phyloP scores from a whole-genome alignment of 2,113 vertebrate species.

The Anhinga rufa region DNA sequence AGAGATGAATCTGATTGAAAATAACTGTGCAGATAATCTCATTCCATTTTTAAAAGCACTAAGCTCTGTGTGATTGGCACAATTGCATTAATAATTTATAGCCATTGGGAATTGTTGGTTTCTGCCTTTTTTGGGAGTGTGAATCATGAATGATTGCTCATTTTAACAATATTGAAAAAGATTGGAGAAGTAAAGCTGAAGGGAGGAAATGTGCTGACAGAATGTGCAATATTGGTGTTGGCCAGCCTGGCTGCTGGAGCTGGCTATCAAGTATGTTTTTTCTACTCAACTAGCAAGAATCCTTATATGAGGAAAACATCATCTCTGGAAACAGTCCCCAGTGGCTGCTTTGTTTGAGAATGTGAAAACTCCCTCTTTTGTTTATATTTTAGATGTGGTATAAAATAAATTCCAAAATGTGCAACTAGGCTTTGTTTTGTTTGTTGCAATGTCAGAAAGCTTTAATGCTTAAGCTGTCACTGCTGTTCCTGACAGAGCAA shows the following conservation, averaged over 20 bases:
- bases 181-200: constrained; percentile 34
- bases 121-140: constrained; percentile 39
- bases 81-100: constrained; percentile 65
- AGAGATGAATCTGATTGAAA: constrained; percentile 41
- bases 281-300: not conserved
- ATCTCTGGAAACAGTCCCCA: not conserved
- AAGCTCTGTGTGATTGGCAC: constrained; percentile 51
- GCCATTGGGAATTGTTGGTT: constrained; percentile 55
- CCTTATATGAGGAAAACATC: not conserved
- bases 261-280: constrained; percentile 15
- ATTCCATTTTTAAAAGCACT: constrained; percentile 57
- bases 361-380: not conserved
- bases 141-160: constrained; percentile 59
- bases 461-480: not conserved
- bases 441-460: constrained; percentile 21
- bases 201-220: constrained; percentile 40
- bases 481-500: constrained; percentile 19
- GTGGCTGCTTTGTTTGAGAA: not conserved
- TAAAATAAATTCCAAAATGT: constrained; percentile 13
- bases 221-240: constrained; percentile 50
- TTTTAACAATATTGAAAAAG: constrained; percentile 53
- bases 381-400: not conserved
- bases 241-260: constrained; percentile 39
- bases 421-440: not conserved
- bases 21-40: constrained; percentile 27